phyloP scores from a whole-genome alignment of 2,888 invertebrate species.

The Ceratothoa steindachneri region DNA sequence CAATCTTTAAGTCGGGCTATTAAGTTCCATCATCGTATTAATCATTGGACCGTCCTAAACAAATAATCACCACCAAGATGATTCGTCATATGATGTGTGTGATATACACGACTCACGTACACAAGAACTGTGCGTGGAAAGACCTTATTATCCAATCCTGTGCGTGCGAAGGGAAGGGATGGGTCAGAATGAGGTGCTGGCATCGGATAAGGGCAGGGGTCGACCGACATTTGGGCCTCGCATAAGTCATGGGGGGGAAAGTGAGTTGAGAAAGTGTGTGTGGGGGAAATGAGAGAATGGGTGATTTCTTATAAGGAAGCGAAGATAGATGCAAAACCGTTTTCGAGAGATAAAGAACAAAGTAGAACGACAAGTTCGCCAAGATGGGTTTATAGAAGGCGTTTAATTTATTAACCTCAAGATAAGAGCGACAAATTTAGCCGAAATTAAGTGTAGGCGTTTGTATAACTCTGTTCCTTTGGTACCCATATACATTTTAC shows the following conservation, averaged over 20 bases:
- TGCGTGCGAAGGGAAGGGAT: background rate
- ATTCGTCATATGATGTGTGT: background rate
- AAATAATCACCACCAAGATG: background rate
- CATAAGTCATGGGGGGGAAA: background rate
- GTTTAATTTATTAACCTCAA: background rate
- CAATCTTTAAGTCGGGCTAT: too few species aligned
- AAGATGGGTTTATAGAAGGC: background rate
- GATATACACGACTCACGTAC: background rate
- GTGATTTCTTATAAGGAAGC: background rate
- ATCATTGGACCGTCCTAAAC: background rate
- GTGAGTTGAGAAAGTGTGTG: background rate
- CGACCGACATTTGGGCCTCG: too few species aligned
- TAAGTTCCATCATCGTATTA: too few species aligned
- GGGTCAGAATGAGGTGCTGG: background rate
- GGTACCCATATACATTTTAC: too few species aligned
- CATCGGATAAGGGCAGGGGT: too few species aligned
- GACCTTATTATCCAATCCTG: background rate
- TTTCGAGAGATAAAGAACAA: background rate
- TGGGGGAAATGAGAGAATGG: background rate
- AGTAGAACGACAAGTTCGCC: background rate
- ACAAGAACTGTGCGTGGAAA: background rate
- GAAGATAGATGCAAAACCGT: background rate
- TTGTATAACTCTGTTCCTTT: too few species aligned
- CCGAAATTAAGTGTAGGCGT: too few species aligned
- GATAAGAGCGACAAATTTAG: too few species aligned